These are phyloP conservation scores for Antedon mediterranea DNA, from an alignment of 53 echinoderm and acorn worm genomes.

Conservation along the genomic window DNA sequence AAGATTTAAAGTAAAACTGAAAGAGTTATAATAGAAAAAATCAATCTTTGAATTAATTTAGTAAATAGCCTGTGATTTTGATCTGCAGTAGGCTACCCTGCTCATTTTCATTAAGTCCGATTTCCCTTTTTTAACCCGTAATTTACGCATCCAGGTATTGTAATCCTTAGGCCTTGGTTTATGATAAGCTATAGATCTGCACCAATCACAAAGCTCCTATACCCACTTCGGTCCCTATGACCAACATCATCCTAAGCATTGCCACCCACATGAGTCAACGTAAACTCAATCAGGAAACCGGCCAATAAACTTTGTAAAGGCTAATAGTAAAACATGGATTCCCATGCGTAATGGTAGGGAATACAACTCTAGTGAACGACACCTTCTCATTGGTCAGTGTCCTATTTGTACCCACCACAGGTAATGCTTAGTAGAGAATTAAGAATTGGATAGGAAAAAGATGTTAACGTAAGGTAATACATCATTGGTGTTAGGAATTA, in stretches of 20 bases:
- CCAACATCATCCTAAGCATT: not conserved
- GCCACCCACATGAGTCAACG: not conserved
- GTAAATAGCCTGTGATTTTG: too few species aligned
- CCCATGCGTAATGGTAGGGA: not conserved
- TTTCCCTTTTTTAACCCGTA: too few species aligned
- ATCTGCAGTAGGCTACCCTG: too few species aligned
- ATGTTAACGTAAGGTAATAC: not conserved
- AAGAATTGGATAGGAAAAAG: not conserved
- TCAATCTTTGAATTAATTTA: too few species aligned
- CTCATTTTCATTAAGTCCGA: too few species aligned
- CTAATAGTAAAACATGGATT: not conserved
- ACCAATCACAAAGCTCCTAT: not conserved
- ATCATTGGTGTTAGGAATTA: not conserved
- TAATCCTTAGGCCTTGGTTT: not conserved
- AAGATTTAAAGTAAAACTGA: too few species aligned
- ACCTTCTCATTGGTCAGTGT: not conserved
- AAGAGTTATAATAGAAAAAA: too few species aligned
- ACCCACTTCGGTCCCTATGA: not conserved
- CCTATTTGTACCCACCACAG: not conserved
- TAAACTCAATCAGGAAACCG: not conserved
- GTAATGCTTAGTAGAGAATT: not conserved
- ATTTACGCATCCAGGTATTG: not conserved
- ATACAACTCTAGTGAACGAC: not conserved
- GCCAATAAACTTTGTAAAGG: not conserved
- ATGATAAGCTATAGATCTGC: not conserved